Conservation (phyloP, 2,113 vertebrate species). For the Corythornis cristatus region DNA sequence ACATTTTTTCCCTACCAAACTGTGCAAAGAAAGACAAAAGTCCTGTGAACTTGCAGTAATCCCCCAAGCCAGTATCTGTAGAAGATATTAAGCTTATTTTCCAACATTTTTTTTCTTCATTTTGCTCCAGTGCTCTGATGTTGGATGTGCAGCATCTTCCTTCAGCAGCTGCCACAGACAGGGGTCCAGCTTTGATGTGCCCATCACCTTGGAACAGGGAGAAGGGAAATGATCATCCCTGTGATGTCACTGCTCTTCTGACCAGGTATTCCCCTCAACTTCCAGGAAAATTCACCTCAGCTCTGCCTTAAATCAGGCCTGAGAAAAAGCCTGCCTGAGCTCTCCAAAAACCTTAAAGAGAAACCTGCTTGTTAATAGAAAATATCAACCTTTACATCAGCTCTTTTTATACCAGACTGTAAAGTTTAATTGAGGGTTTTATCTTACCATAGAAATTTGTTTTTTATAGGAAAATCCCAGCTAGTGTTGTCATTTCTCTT, state of each 20-base stretch:
- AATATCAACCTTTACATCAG: not conserved
- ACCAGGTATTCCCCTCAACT: not conserved
- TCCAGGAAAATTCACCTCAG: not conserved
- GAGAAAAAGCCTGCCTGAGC: not conserved
- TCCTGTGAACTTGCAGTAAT: not conserved
- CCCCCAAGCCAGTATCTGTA: not conserved
- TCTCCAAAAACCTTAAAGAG: not conserved
- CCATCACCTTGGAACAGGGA: not conserved
- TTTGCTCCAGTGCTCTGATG: not conserved
- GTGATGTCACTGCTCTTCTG: accelerated
- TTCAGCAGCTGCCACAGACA: not conserved
- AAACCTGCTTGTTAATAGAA: not conserved
- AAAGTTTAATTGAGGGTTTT: slow-evolving; percentile 27
- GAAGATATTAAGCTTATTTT: not conserved
- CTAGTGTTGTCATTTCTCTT: not conserved
- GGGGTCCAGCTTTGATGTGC: not conserved
- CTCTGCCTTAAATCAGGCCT: not conserved
- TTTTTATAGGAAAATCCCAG: not conserved
- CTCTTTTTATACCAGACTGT: slow-evolving; percentile 5
- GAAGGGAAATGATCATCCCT: not conserved
- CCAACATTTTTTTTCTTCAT: not conserved
- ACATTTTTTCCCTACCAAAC: not conserved
- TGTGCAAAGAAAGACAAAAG: not conserved
- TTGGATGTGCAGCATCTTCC: not conserved
- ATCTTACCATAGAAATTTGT: not conserved